Evolutionary conservation across 2,797 vertebrate species (phyloP).

Genomic region (Carcharodon carcharias): DNA sequence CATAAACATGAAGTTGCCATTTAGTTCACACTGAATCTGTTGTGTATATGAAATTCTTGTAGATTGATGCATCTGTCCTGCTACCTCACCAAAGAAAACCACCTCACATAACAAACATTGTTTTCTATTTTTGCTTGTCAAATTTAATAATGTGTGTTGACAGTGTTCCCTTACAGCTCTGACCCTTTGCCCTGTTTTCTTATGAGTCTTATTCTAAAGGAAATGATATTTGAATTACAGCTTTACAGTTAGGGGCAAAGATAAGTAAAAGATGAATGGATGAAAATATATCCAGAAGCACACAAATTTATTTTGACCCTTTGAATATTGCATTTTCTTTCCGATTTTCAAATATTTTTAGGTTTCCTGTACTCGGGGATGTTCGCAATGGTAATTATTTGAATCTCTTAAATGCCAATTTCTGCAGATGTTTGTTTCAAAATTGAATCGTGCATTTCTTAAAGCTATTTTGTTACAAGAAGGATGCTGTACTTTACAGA

Average conservation of each 20-base stretch:
- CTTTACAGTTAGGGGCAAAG: not conserved
- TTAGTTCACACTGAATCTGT: not conserved
- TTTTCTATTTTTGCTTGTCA: conserved; percentile 8
- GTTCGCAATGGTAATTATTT: not conserved
- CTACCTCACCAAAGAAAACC: not conserved
- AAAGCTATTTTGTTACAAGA: not conserved
- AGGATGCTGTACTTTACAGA: not conserved
- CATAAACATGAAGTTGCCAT: not conserved
- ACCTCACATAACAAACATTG: not conserved
- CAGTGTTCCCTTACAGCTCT: not conserved
- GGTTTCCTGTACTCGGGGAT: not conserved
- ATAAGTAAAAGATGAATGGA: conserved; percentile 7
- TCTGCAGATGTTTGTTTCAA: not conserved
- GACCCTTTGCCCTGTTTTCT: conserved; percentile 5
- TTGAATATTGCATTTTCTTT: not conserved
- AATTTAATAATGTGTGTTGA: conserved; percentile 28
- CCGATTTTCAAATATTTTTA: not conserved
- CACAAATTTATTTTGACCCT: not conserved
- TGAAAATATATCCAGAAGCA: not conserved
- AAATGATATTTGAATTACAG: conserved; percentile 13
- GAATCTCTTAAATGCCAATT: not conserved
- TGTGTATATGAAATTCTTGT: not conserved
- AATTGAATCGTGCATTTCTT: not conserved
- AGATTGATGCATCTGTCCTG: not conserved
- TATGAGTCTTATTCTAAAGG: conserved; percentile 13